Evolutionary conservation across 2,888 invertebrate genomes (phyloP).

Genomic region (Calliphora vomitoria): DNA sequence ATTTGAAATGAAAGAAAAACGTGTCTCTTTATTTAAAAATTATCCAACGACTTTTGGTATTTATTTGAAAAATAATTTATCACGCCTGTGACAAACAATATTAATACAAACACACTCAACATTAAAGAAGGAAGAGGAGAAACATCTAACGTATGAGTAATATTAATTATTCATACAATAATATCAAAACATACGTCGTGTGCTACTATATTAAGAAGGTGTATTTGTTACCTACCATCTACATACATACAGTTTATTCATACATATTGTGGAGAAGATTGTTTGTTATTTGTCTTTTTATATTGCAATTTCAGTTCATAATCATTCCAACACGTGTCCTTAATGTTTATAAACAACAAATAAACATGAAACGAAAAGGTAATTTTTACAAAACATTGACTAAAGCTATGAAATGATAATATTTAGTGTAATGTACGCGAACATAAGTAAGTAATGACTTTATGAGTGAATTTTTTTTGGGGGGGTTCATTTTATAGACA

Average conservation of each 20-base stretch:
- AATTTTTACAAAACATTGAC: conserved; percentile 14
- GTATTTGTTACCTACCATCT: not conserved
- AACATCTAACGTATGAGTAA: conserved; percentile 38
- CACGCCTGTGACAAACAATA: conserved; percentile 31
- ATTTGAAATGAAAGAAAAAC: not conserved
- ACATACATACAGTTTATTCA: not conserved
- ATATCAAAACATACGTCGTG: conserved; percentile 52
- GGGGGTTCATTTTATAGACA: conserved; percentile 26
- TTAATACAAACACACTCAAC: conserved; percentile 1
- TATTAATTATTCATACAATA: conserved; percentile 62
- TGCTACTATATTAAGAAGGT: not conserved
- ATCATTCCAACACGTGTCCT: conserved; percentile 61
- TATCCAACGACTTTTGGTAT: not conserved
- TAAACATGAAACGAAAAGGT: conserved; percentile 25
- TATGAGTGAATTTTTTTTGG: conserved; percentile 3
- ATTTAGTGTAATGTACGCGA: not conserved
- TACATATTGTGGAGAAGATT: conserved; percentile 6
- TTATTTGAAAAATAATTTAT: conserved; percentile 33
- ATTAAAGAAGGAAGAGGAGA: not conserved
- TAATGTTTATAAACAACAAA: conserved; percentile 47
- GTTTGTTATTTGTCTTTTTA: conserved; percentile 23
- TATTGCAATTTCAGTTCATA: conserved; percentile 54
- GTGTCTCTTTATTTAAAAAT: conserved; percentile 13
- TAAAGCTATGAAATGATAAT: not conserved
- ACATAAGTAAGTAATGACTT: conserved; percentile 1